Conservation (phyloP, 2,888 invertebrate genomes). For the Acrocyrtus sp. region DNA sequence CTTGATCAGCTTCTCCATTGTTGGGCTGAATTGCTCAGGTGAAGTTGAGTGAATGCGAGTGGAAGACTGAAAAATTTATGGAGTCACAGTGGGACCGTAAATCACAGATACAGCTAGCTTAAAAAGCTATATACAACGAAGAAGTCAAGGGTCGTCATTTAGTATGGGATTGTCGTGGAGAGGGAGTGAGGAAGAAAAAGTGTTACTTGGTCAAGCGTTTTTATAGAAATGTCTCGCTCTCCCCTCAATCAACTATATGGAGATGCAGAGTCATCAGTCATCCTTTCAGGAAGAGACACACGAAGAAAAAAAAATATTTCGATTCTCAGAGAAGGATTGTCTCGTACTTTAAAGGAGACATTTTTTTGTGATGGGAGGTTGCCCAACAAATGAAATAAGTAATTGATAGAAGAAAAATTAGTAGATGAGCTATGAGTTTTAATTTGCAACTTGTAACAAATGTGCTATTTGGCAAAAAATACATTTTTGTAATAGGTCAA, state of each 20-base stretch:
- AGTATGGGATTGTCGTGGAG: neutral
- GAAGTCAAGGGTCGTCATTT: constrained; percentile 49
- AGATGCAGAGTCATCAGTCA: constrained; percentile 56
- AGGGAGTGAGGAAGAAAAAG: too few species aligned
- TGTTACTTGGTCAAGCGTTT: neutral
- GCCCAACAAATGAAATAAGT: too few species aligned
- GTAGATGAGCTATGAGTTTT: too few species aligned
- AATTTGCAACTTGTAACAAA: too few species aligned
- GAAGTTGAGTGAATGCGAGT: too few species aligned
- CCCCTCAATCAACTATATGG: constrained; percentile 60
- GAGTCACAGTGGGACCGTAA: constrained; percentile 63
- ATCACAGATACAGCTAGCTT: too few species aligned
- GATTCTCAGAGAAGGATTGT: neutral
- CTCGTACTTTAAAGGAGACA: too few species aligned
- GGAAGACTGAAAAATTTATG: constrained; percentile 63
- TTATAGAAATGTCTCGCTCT: constrained; percentile 8
- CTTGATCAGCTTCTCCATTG: constrained; percentile 39
- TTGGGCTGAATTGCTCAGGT: neutral
- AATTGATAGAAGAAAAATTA: too few species aligned
- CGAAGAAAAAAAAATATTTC: too few species aligned
- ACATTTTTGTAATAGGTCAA: neutral
- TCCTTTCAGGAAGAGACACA: constrained; percentile 42
- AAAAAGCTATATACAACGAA: too few species aligned
- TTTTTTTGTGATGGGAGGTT: too few species aligned
- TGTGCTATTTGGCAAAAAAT: neutral